Evolutionary conservation across 2,113 vertebrate species (phyloP).

Genomic region (Gymnocephalus cernua): DNA sequence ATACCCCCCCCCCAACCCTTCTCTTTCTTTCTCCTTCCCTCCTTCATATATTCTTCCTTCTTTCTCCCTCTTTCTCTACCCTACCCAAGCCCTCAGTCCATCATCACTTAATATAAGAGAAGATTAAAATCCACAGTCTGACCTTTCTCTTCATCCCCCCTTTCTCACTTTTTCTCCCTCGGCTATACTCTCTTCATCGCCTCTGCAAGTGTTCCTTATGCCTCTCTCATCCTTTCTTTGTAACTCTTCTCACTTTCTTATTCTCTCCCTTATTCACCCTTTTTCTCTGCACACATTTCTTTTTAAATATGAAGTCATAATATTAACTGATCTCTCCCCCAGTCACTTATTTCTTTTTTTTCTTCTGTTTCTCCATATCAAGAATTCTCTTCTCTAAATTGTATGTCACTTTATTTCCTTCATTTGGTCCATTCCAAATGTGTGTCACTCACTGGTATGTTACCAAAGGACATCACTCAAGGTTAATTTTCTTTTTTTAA

Average conservation of each 20-base stretch:
- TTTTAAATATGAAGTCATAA: background rate
- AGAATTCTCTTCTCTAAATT: background rate
- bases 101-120: slow-evolving; percentile 80
- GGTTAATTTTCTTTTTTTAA: background rate
- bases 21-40: slow-evolving; percentile 20
- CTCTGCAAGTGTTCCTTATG: slow-evolving; percentile 64
- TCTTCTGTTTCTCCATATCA: slow-evolving; percentile 24
- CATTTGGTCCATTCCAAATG: background rate
- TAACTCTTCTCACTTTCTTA: background rate
- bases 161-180: slow-evolving; percentile 51
- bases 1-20: slow-evolving; percentile 84
- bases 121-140: slow-evolving; percentile 78
- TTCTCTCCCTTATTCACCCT: background rate
- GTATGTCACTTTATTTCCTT: background rate
- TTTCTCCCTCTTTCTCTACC: slow-evolving; percentile 50
- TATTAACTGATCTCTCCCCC: background rate
- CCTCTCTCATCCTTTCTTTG: background rate
- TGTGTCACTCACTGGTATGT: background rate
- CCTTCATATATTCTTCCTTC: slow-evolving; percentile 41
- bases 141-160: slow-evolving; percentile 73
- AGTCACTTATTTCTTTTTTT: background rate
- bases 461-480: background rate
- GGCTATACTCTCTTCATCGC: background rate
- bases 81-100: slow-evolving; percentile 87
- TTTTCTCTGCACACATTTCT: slow-evolving; percentile 38